Evolutionary conservation across 1,140 invertebrate species (phyloP).

Genomic region (Nebria ingens): DNA sequence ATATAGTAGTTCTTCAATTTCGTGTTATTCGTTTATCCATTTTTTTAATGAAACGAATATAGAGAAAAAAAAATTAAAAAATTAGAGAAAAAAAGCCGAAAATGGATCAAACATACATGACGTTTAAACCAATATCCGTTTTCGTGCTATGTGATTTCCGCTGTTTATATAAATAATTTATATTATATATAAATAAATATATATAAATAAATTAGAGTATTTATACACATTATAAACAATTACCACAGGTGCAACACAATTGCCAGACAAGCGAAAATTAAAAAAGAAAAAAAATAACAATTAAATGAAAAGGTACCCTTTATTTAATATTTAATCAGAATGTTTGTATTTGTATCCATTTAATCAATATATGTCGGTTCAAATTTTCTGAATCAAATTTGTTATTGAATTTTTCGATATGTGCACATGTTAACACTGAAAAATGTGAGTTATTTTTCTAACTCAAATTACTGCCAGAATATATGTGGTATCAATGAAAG

Average conservation of each 20-base stretch:
- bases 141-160: too few species aligned
- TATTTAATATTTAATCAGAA: slow-evolving; percentile 18
- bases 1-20: too few species aligned
- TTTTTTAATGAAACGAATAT: background rate
- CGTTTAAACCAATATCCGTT: too few species aligned
- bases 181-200: too few species aligned
- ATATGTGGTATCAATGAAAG: slow-evolving; percentile 22
- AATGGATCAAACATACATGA: too few species aligned
- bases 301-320: background rate
- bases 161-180: too few species aligned
- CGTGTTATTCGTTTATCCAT: background rate
- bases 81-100: too few species aligned
- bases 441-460: slow-evolving; percentile 5
- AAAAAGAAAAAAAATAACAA: background rate
- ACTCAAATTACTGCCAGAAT: slow-evolving; percentile 14
- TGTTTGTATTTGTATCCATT: slow-evolving; percentile 26
- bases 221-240: too few species aligned
- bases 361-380: slow-evolving; percentile 27
- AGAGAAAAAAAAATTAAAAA: background rate
- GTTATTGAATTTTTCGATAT: slow-evolving; percentile 28
- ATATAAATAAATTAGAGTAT: too few species aligned
- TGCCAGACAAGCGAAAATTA: background rate
- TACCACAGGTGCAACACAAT: slow-evolving; percentile 2
- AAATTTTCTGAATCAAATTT: slow-evolving; percentile 31
- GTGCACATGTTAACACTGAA: slow-evolving; percentile 6